Base-by-base conservation (phyloP, 2,888 invertebrate species). In the Apodemia hepburni region DNA sequence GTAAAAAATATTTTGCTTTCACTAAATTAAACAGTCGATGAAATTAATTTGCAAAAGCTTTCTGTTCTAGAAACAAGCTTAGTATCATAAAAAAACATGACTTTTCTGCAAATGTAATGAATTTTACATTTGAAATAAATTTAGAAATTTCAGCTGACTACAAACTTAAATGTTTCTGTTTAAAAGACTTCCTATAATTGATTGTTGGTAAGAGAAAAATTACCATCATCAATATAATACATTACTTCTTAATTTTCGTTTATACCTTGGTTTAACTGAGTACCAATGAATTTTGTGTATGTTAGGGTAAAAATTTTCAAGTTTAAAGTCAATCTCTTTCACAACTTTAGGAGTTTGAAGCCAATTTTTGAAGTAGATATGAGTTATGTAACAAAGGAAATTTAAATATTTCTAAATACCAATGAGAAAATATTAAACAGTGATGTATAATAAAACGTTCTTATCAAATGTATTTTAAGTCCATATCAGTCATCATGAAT, bases 391-490 rank as follows among this genome's bases (percentile, higher is more conserved):
- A 33, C 9, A 42, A 42, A 27, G 7, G 27, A 12, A 77, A 79
- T 80, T 75, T 42, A 70, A 84, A 84, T 87, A 79, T 81, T 81
- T 72, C 81, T 71, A 58, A 62, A 66, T 64, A 66, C 67, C 76
- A 58, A n/a, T n/a, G n/a, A n/a, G n/a, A n/a, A n/a, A n/a, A n/a
- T n/a, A n/a, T n/a, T n/a, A n/a, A 42, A 60, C 65, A 47, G 65
- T 66, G 66, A 67, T 63, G 67, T 68, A 65, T 68, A 61, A 69
- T 54, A 66, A 65, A 65, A 68, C 67, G 65, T 69, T 68, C 61
- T 67, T 68, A 68, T 22, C 18, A 22, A 22, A 54, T 54, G 27
- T 54, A 54, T 54, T 22, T 54, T 54, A 54, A 54, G 54, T 54
- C 27, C 54, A 27, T 54, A 65, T 68, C 78, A 80, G 81, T 79